A percentile compares a stretch with the other conserved stretches of the same genome.
Conservation (phyloP, 2,888 invertebrate genomes). For the Cosmia trapezina region DNA sequence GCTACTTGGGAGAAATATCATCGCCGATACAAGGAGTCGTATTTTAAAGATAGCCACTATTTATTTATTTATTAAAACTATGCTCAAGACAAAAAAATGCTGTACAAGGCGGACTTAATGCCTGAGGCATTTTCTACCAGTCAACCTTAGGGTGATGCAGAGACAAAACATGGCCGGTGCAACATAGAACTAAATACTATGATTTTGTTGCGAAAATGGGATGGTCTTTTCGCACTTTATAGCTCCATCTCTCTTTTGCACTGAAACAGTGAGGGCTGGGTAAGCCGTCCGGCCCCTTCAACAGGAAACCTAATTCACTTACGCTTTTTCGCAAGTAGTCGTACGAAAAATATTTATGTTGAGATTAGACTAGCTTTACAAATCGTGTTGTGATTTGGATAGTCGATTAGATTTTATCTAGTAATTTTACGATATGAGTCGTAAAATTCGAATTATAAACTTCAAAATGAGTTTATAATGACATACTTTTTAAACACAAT, state of each 20-base stretch:
- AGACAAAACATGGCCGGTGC: no score
- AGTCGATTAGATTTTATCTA: conserved; percentile 46
- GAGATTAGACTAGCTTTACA: conserved; percentile 45
- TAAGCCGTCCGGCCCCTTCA: not conserved
- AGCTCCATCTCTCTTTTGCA: not conserved
- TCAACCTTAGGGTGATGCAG: no score
- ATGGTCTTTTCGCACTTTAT: not conserved
- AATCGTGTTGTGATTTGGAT: conserved; percentile 50
- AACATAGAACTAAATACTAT: no score
- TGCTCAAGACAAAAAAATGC: no score
- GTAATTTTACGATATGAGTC: no score
- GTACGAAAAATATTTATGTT: conserved; percentile 13
- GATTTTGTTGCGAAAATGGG: not conserved
- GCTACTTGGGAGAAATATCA: not conserved
- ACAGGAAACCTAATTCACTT: not conserved
- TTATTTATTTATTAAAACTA: no score
- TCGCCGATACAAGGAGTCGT: not conserved
- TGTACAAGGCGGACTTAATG: no score
- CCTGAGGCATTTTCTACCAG: no score
- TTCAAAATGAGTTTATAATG: no score
- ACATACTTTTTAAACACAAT: no score
- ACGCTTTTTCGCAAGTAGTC: not conserved
- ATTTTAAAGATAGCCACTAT: not conserved
- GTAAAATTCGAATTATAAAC: no score
- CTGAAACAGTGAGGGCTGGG: not conserved